phyloP scores from a whole-genome alignment of 2,113 vertebrate genomes.

The Collichthys lucidus region DNA sequence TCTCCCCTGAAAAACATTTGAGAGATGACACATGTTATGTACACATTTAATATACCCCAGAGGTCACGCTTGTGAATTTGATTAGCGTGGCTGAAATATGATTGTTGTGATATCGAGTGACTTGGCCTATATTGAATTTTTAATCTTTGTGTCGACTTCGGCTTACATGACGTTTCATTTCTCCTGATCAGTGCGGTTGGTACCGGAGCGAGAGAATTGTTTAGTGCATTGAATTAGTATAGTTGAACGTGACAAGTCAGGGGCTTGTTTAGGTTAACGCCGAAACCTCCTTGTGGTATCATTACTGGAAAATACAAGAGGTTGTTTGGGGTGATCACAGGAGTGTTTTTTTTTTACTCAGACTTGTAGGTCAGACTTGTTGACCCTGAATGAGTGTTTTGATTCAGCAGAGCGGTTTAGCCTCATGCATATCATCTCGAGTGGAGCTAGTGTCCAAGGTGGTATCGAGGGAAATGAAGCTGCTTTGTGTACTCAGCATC shows the following conservation, averaged over 20 bases:
- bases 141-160: constrained; percentile 40
- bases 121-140: constrained; percentile 66
- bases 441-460: constrained; percentile 11
- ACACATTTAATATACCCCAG: constrained; percentile 69
- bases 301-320: constrained; percentile 6
- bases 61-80: constrained; percentile 69
- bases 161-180: constrained; percentile 32
- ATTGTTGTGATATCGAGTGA: constrained; percentile 61
- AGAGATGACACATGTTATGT: constrained; percentile 64
- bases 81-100: constrained; percentile 68
- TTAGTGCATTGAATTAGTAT: not conserved
- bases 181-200: constrained; percentile 17
- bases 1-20: constrained; percentile 48
- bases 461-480: constrained; percentile 41
- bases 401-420: constrained; percentile 43
- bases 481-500: not conserved
- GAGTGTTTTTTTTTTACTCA: not conserved
- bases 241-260: constrained; percentile 23
- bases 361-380: constrained; percentile 18
- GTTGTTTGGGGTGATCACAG: constrained; percentile 10
- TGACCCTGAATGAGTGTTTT: constrained; percentile 46
- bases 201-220: not conserved
- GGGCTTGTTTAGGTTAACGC: not conserved
- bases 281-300: constrained; percentile 3
- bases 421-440: constrained; percentile 20